A percentile compares a stretch with the other conserved stretches of the same genome.
These are phyloP conservation scores for Nibea coibor DNA, from an alignment of 2,113 vertebrate species.

Conservation along the genomic window DNA sequence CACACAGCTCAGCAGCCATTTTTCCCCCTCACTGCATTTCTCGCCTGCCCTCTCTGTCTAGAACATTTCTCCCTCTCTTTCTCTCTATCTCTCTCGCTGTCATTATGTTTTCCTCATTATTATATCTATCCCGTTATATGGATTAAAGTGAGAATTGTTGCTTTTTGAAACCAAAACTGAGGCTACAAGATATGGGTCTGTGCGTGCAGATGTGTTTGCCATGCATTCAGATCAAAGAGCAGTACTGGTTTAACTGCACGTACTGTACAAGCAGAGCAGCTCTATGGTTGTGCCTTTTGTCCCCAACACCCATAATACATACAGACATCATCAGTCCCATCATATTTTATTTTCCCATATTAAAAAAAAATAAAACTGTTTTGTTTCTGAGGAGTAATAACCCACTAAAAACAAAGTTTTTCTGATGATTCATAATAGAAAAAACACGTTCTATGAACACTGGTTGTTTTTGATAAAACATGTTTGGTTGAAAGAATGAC, in stretches of 20 bases:
- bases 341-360: slow-evolving; percentile 2
- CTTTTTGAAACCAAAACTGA: slow-evolving; percentile 49
- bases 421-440: not conserved
- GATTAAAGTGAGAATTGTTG: slow-evolving; percentile 3
- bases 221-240: slow-evolving; percentile 53
- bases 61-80: slow-evolving; percentile 21
- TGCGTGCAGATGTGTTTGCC: slow-evolving; percentile 42
- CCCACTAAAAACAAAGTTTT: not conserved
- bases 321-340: slow-evolving; percentile 15
- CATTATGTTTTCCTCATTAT: not conserved
- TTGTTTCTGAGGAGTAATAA: not conserved
- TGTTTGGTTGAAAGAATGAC: not conserved
- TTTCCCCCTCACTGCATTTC: slow-evolving; percentile 52
- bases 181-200: slow-evolving; percentile 38
- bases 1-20: slow-evolving; percentile 76
- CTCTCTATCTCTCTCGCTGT: slow-evolving; percentile 17
- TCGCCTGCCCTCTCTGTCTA: slow-evolving; percentile 45
- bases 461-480: not conserved
- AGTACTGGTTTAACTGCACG: slow-evolving; percentile 36
- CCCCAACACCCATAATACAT: slow-evolving; percentile 29
- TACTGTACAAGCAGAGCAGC: slow-evolving; percentile 43
- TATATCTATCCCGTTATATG: not conserved
- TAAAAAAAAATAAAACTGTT: slow-evolving; percentile 24
- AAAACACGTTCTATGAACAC: not conserved
- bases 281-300: slow-evolving; percentile 39